These are phyloP conservation scores for Drosophila simulans DNA, from an alignment of 1,140 invertebrate genomes.

Conservation along the genomic window DNA sequence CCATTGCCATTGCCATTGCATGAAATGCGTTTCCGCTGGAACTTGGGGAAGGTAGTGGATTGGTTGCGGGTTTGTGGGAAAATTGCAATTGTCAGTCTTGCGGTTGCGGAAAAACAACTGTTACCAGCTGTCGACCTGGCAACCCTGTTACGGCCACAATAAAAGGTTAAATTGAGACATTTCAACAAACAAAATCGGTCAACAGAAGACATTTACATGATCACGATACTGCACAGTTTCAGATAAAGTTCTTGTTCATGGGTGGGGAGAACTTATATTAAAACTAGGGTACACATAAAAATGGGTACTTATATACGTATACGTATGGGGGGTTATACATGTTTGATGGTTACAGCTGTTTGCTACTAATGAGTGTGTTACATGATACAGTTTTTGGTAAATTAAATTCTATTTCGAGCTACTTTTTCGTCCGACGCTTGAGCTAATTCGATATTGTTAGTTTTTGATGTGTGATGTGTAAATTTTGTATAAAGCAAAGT, in stretches of 20 bases:
- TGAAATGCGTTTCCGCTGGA: conserved; percentile 52
- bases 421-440: conserved; percentile 28
- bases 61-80: conserved; percentile 21
- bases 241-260: neutral
- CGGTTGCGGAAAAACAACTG: conserved; percentile 48
- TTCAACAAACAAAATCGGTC: conserved; percentile 37
- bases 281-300: conserved; percentile 24
- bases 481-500: conserved; percentile 32
- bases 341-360: conserved; percentile 23
- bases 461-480: conserved; percentile 6
- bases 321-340: conserved; percentile 9
- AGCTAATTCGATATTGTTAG: conserved; percentile 24
- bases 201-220: conserved; percentile 48
- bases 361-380: conserved; percentile 46
- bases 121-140: conserved; percentile 39
- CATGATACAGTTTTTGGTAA: conserved; percentile 16
- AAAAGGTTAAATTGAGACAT: conserved; percentile 45
- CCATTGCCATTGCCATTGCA: conserved; percentile 41
- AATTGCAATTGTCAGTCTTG: conserved; percentile 46
- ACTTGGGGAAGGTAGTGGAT: neutral
- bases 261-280: conserved; percentile 16
- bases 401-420: conserved; percentile 26
- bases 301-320: conserved; percentile 4
- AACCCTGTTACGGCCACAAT: conserved; percentile 23
- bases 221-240: conserved; percentile 26